phyloP scores from a whole-genome alignment of 92 coral and sea anemone species.

The Muricea muricata region DNA sequence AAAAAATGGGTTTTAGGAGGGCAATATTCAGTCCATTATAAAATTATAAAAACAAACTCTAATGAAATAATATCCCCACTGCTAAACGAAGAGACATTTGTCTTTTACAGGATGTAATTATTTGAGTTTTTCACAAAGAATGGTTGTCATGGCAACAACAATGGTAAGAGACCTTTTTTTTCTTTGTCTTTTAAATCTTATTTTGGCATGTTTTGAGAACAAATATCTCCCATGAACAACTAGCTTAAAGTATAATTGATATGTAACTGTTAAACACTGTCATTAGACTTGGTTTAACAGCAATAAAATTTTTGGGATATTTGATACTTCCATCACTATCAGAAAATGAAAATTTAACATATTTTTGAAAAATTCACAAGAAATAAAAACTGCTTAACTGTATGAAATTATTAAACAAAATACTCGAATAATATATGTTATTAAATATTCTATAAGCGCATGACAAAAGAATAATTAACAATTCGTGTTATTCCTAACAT shows the following conservation, averaged over 20 bases:
- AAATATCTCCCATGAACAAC: neutral
- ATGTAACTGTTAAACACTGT: neutral
- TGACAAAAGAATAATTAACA: neutral
- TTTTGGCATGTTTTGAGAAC: neutral
- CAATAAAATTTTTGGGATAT: neutral
- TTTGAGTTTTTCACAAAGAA: neutral
- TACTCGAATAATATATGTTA: neutral
- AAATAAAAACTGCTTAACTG: neutral
- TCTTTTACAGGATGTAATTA: too few relatives aligned
- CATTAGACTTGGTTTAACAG: neutral
- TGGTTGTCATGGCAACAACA: neutral
- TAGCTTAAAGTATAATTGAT: neutral
- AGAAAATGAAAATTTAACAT: too few relatives aligned
- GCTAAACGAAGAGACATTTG: too few relatives aligned
- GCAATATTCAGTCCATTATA: neutral
- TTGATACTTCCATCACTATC: neutral
- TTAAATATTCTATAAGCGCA: too few relatives aligned
- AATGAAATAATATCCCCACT: too few relatives aligned
- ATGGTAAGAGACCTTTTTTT: neutral
- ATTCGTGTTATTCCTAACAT: too few relatives aligned
- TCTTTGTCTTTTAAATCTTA: slow-evolving; percentile 4
- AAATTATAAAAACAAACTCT: neutral
- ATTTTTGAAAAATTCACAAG: too few relatives aligned
- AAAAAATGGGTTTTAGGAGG: neutral
- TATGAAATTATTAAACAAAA: neutral